Base-by-base conservation (phyloP, 1,140 invertebrate genomes). In the Artemia franciscana region DNA sequence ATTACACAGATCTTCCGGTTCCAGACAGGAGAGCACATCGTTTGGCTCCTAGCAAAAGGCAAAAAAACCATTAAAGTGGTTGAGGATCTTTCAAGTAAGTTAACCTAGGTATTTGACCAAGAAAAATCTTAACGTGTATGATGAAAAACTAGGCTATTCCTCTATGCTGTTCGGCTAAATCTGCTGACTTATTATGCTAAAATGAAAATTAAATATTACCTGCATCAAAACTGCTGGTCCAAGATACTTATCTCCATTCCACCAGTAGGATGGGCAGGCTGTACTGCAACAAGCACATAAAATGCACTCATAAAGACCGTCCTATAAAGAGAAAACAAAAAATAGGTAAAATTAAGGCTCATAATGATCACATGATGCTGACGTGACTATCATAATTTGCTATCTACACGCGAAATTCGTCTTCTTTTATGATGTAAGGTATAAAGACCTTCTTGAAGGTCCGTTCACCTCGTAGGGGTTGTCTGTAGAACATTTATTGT, bases 201-300 rank as follows among this genome's bases (percentile, higher is more conserved):
- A 57, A 60, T 25, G 24, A 39, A 27, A 57, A 21, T 5, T 24
- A 24, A 4, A 25, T 25, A 26, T 69, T 65, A 81, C 82, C 75
- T 95, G 91, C 89, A 95, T 91, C 4, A 96, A 78, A n/a, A 91
- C 89, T 25, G 91, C 91, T 7, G 91, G 91, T 0, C 91, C 93
- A 39, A 97, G 79, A 73, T 95, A 97, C 70, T 94, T 93, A 71
- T 96, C 91, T 7, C 85, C 83, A 72, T 97, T 96, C 93, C 93
- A 97, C 92, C 93, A 97, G 75, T 96, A 97, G 51, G 87, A 91
- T 1, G 93, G 93, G 68, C 93, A 97, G 23, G 89, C 88, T 15
- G 92, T 96, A 24, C 88, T 91, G 72, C 93, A 98, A 73, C 94
- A 98, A 62, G 93, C 93, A 76, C 94, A 98, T 51, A 98, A 75